Evolutionary conservation across 2,113 vertebrate genomes (phyloP), one percentile per base, ranked within the genome.

Genomic region (Anoplopoma fimbria): DNA sequence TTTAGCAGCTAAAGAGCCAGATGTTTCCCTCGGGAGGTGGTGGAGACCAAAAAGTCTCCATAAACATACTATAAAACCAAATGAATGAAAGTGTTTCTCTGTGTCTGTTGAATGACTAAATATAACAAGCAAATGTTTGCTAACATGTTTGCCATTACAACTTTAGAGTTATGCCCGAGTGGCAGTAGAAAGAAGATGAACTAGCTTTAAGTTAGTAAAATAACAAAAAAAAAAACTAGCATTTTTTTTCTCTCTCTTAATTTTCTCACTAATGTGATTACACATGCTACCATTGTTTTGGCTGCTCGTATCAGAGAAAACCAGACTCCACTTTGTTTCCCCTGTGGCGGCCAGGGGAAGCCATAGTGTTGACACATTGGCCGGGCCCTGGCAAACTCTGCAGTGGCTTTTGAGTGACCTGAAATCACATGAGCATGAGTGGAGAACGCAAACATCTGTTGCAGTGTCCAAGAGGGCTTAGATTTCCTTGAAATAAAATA

Each of bases 351-450:
- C 27, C 53, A 72, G 49, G 62, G 89, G 81, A 90, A 87, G 79
- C 74, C 83, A 67, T 68, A 27, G 77, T 82, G 89, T 87, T 85
- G 87, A 90, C 82, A 84, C 81, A 31, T 19, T 42, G 83, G 79
- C 74, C 70, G 31, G 74, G 69, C 42, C 42, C 74, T 87, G 83
- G 64, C 76, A 23, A 47, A 61, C 33, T 40, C 27, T 61, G 69
- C 57, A 47, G 81, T 87, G 83, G 82, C 84, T 91, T 86, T 69
- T 57, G 69, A 81, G 40, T 85, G 87, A 89, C 85, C 83, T 64
- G 62, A 84, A 91, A 83, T 87, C 84, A 79, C 84, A 81, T 67
- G 67, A 75, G 45, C 77, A 82, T 17, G 71, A 71, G 69, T 10
- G 21, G 65, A 70, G 61, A 86, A 70, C 79, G 79, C 82, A 87